Evolutionary conservation across 2,888 invertebrate genomes (phyloP).

Genomic region (Polydrusus pterygomalis): DNA sequence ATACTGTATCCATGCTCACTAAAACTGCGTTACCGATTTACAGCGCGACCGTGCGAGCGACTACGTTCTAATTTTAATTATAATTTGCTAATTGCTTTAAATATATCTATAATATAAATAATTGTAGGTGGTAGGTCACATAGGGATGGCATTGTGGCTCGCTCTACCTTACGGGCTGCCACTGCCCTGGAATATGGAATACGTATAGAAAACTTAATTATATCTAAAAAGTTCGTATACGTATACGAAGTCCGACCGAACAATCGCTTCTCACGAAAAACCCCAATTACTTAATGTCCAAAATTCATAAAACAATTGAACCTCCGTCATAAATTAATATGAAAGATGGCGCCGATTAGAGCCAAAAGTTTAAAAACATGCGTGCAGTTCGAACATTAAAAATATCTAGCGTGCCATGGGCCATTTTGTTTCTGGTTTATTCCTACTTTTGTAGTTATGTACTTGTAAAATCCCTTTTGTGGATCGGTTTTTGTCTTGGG

Average conservation of each 20-base stretch:
- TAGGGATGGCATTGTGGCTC: too few species aligned
- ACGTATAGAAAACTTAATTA: neutral
- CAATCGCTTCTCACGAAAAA: conserved; percentile 59
- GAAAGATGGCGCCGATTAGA: conserved; percentile 62
- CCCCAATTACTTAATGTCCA: conserved; percentile 63
- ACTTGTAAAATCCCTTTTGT: conserved; percentile 53
- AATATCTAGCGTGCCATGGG: conserved; percentile 51
- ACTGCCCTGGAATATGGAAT: too few species aligned
- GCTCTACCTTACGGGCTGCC: too few species aligned
- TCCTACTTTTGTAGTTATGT: conserved; percentile 62
- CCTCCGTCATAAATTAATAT: conserved; percentile 62
- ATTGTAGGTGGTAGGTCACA: too few species aligned
- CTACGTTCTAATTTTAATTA: too few species aligned
- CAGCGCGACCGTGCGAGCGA: too few species aligned
- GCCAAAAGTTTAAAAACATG: conserved; percentile 68
- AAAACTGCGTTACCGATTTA: too few species aligned
- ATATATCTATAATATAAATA: too few species aligned
- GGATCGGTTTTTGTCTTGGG: conserved; percentile 52
- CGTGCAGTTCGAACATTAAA: conserved; percentile 64
- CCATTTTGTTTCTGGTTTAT: conserved; percentile 55
- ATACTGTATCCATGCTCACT: too few species aligned
- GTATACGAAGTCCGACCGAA: conserved; percentile 8
- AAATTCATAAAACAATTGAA: conserved; percentile 65
- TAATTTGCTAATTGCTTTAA: too few species aligned
- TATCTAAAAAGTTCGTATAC: conserved; percentile 4